Base-by-base conservation (phyloP, 2,797 vertebrate species). In the Ceryle rudis region DNA sequence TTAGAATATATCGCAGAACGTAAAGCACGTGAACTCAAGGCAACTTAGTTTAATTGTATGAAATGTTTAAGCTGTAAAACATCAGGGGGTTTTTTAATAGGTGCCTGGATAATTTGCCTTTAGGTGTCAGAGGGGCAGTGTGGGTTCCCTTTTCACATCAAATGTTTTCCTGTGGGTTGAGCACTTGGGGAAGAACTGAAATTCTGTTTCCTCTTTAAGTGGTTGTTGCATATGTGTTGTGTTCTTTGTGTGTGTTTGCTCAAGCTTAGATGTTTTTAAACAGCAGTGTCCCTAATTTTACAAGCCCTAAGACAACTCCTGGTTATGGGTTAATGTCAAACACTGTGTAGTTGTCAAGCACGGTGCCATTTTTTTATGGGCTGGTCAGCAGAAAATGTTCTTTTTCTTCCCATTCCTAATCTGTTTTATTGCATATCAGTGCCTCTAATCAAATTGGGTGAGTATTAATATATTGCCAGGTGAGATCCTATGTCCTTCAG, bases 1-100 rank as follows among this genome's bases (percentile, higher is more conserved):
- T 86, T 95, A 89, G 94, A 93, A 74, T 46, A 33, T 90, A 92
- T 90, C 89, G 73, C 93, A 58, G 81, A 84, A 28, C 87, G 39
- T 35, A n/a, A 86, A 83, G 49, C 55, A 84, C 2, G 6, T 73
- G 58, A 94, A 72, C 66, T 92, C n/a, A 16, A 81, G 82, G 42
- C 73, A 75, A 16, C 64, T 92, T 21, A 6, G n/a, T 90, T 94
- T 86, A 92, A 82, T 81, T 71, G 5, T 81, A 67, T 95, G 84
- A 95, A 91, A 81, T 0, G 4, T 71, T 77, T 78, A 74, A 80
- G 37, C 70, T 93, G 47, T 93, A 80, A 93, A 95, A 64, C 66
- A 52, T 22, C 52, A 54, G 93, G 93, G 86, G 14, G 3, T 73
- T 89, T 35, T 55, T 54, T 79, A 42, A 91, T 80, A 74, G 70